Evolutionary conservation across 2,113 vertebrate genomes (phyloP).

Genomic region (Chinchilla lanigera): DNA sequence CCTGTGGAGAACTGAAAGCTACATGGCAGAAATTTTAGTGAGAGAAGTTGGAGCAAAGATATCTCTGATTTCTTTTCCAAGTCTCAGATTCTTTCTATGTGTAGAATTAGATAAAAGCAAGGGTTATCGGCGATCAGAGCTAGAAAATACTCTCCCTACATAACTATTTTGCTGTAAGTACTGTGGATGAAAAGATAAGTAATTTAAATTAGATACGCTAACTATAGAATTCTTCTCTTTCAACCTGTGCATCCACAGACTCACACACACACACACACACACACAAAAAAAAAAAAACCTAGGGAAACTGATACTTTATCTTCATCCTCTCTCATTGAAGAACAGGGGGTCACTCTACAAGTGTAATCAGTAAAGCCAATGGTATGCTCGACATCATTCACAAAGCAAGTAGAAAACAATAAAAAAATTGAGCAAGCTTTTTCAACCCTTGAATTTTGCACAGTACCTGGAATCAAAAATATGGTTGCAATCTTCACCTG

Average conservation of each 20-base stretch:
- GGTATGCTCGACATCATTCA: neutral
- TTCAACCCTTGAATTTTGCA: neutral
- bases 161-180: neutral
- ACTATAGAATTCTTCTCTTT: neutral
- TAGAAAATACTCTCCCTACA: neutral
- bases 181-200: neutral
- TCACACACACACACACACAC: neutral
- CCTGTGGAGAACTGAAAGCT: neutral
- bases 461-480: neutral
- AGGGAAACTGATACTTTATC: neutral
- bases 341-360: neutral
- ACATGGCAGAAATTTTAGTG: neutral
- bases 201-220: neutral
- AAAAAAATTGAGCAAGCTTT: neutral
- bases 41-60: neutral
- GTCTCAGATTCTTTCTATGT: neutral
- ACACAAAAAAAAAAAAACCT: neutral
- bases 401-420: neutral
- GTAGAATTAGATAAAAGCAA: conserved; percentile 10
- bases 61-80: neutral
- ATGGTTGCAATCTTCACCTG: neutral
- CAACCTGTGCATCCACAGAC: no score
- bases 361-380: neutral
- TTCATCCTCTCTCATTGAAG: neutral
- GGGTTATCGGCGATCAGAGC: neutral